phyloP scores from a whole-genome alignment of 1,140 invertebrate genomes.

The Drosophila ananassae region DNA sequence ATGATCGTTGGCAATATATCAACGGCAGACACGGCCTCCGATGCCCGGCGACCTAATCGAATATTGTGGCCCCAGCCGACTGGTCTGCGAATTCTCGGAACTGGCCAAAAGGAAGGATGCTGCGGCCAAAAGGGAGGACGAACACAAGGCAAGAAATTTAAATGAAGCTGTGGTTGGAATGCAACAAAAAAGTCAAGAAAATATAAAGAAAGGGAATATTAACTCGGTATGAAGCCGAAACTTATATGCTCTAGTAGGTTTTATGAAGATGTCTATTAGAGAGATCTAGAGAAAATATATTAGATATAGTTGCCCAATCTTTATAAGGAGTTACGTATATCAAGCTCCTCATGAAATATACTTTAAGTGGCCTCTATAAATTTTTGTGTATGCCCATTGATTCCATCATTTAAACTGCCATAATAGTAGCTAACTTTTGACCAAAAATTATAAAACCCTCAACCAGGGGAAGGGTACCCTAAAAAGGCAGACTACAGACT shows the following conservation, averaged over 20 bases:
- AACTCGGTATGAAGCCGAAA: neutral
- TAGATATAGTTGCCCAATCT: too few relatives aligned
- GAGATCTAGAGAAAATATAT: too few relatives aligned
- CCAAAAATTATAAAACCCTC: too few relatives aligned
- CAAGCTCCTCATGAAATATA: too few relatives aligned
- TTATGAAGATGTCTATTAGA: too few relatives aligned
- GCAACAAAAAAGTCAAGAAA: neutral
- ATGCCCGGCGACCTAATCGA: conserved; percentile 61
- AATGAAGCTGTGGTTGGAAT: conserved; percentile 68
- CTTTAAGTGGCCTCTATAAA: too few relatives aligned
- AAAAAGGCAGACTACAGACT: neutral
- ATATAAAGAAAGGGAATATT: neutral
- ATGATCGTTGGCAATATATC: conserved; percentile 71
- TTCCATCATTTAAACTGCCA: too few relatives aligned
- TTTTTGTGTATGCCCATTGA: too few relatives aligned
- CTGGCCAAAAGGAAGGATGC: conserved; percentile 51
- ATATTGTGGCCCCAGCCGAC: conserved; percentile 49
- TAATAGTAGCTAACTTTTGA: too few relatives aligned
- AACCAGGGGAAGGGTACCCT: neutral
- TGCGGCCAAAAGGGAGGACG: conserved; percentile 6
- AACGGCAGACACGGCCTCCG: conserved; percentile 53
- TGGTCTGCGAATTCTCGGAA: conserved; percentile 62
- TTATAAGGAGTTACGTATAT: too few relatives aligned
- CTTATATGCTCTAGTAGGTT: neutral
- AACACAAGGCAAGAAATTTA: conserved; percentile 53